These are phyloP conservation scores for Nemotelus nigrinus DNA, from an alignment of 2,888 invertebrate species.

Conservation along the genomic window DNA sequence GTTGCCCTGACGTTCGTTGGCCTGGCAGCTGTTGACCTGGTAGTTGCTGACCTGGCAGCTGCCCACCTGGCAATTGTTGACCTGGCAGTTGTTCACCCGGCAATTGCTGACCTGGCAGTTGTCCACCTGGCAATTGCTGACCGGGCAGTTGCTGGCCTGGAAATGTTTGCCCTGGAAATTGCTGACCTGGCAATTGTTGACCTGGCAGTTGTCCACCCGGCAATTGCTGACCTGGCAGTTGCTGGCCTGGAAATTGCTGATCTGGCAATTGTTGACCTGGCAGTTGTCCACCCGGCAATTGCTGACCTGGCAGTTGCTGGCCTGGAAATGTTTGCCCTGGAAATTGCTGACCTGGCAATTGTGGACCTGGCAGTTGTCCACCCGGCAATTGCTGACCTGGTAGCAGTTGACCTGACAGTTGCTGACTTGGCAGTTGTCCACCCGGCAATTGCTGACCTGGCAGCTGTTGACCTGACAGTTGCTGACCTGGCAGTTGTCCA, in stretches of 20 bases:
- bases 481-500: constrained; percentile 6
- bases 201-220: not conserved
- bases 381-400: constrained; percentile 9
- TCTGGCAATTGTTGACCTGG: constrained; percentile 10
- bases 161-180: not conserved
- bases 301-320: not conserved
- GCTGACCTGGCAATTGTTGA: not conserved
- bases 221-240: not conserved
- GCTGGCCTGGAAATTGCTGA: constrained; percentile 4
- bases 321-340: constrained; percentile 11
- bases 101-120: not conserved
- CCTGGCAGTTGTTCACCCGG: constrained; percentile 21
- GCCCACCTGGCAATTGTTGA: not conserved
- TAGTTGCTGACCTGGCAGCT: not conserved
- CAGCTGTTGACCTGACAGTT: not conserved
- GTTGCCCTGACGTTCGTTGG: constrained; percentile 15
- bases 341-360: not conserved
- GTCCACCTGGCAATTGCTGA: not conserved
- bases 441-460: constrained; percentile 15
- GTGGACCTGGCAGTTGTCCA: not conserved
- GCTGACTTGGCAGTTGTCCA: not conserved
- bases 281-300: not conserved
- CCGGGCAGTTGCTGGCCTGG: not conserved
- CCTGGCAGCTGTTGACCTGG: constrained; percentile 16
- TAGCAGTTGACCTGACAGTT: not conserved